Evolutionary conservation across 1,140 invertebrate species (phyloP).

Genomic region (Lordiphosa collinella): DNA sequence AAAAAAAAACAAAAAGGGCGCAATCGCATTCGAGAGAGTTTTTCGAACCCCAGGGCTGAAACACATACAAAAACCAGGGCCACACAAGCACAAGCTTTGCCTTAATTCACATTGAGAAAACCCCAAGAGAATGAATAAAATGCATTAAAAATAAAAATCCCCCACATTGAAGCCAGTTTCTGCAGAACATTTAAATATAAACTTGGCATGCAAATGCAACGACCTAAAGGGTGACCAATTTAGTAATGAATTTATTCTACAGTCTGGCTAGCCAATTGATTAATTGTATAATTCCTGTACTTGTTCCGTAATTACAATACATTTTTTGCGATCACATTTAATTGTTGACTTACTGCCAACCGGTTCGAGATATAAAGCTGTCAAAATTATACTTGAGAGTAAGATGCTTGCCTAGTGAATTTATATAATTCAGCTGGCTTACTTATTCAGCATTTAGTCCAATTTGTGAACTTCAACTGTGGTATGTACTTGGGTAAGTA

Average conservation of each 20-base stretch:
- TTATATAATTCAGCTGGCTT: neutral
- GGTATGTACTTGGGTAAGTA: neutral
- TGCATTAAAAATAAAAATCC: slow-evolving; percentile 34
- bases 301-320: neutral
- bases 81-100: too few species aligned
- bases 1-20: too few species aligned
- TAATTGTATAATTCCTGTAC: neutral
- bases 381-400: neutral
- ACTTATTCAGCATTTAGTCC: neutral
- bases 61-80: too few species aligned
- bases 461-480: neutral
- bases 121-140: slow-evolving; percentile 5
- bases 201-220: slow-evolving; percentile 25
- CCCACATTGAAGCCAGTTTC: slow-evolving; percentile 42
- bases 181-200: slow-evolving; percentile 28
- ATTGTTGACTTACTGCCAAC: neutral
- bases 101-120: slow-evolving; percentile 7
- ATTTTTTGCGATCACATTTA: neutral
- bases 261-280: neutral
- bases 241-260: neutral
- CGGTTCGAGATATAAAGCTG: neutral
- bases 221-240: slow-evolving; percentile 4
- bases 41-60: too few species aligned
- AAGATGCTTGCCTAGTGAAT: neutral
- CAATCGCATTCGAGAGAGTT: too few species aligned